Evolutionary conservation across 2,888 invertebrate genomes (phyloP), one percentile per base, ranked within the genome.

Genomic region (Sphinx pinastri): DNA sequence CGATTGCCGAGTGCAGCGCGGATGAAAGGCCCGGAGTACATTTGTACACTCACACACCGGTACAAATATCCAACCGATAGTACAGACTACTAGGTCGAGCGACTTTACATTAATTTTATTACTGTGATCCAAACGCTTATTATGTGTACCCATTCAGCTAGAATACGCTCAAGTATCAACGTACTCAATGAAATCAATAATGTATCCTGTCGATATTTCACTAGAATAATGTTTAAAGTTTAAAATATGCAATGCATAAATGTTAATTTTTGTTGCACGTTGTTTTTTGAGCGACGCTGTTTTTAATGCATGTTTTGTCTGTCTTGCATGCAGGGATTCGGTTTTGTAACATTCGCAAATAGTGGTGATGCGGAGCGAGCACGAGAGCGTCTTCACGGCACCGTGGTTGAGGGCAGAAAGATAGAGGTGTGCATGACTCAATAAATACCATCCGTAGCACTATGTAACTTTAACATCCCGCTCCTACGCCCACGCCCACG

Each of bases 301-400:
- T 95, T 96, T 96, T 97, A 97, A 97, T 97, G 97, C 97, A 97
- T 97, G 97, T 97, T 97, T 97, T 97, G 97, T 97, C 97, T 97
- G 97, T 98, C 97, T 96, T 97, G 97, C 98, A 98, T 98, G 97
- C 98, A 99, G 99, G 99, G 99, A 97, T 99, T 99, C 97, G 99
- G 99, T 97, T 99, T 99, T 98, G 99, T 99, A 97, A 99, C 99
- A 97, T 99, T 99, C 98, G 99, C 99, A 97, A 99, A 98, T 97
- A 98, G 98, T 97, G 98, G 97, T 96, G 99, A 99, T 96, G 99
- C 99, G 96, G 99, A 99, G 97, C 98, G 98, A 97, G 99, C 99
- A 97, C 98, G 99, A 97, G 99, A 99, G 97, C 98, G 99, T 97
- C 98, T 99, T 96, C 99, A 99, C 97, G 99, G 99, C 97, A 99